Percentiles rank a stretch among this genome's conserved stretches.
phyloP scores from a whole-genome alignment of 2,113 vertebrate genomes.

The Perccottus glenii region DNA sequence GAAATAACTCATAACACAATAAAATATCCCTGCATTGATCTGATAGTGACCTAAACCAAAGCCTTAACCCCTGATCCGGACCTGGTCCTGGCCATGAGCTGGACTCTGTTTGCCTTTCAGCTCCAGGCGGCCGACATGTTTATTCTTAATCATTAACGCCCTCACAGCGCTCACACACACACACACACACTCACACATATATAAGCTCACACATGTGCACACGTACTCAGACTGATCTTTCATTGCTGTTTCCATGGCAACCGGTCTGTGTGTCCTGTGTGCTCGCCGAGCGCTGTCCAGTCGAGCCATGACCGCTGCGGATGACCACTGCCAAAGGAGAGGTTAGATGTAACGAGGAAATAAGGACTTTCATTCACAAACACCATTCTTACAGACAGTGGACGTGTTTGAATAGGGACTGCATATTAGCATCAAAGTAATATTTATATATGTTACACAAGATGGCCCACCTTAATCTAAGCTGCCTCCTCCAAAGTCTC shows the following conservation, averaged over 20 bases:
- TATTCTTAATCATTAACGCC: conserved; percentile 75
- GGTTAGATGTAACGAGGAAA: not conserved
- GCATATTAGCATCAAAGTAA: no score
- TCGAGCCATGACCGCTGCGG: conserved; percentile 75
- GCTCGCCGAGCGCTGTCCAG: conserved; percentile 75
- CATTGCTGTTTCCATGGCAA: conserved; percentile 84
- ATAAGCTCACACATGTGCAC: conserved; percentile 16
- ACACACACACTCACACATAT: conserved; percentile 28
- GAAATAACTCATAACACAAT: not conserved
- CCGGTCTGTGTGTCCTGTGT: conserved; percentile 77
- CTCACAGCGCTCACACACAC: conserved; percentile 50
- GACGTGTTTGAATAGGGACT: no score
- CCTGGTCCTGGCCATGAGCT: conserved; percentile 10
- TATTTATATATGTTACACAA: no score
- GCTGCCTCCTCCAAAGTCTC: no score
- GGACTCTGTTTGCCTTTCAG: conserved; percentile 51
- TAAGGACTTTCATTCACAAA: not conserved
- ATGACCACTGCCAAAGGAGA: conserved; percentile 74
- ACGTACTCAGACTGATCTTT: conserved; percentile 70
- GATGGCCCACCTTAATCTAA: no score
- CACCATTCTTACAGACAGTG: not conserved
- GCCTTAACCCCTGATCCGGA: not conserved
- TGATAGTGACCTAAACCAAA: not conserved
- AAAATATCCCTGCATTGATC: not conserved
- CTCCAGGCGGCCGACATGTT: conserved; percentile 60